Evolutionary conservation across 2,888 invertebrate species (phyloP).

Genomic region (Dyspetes luteomarginatus): DNA sequence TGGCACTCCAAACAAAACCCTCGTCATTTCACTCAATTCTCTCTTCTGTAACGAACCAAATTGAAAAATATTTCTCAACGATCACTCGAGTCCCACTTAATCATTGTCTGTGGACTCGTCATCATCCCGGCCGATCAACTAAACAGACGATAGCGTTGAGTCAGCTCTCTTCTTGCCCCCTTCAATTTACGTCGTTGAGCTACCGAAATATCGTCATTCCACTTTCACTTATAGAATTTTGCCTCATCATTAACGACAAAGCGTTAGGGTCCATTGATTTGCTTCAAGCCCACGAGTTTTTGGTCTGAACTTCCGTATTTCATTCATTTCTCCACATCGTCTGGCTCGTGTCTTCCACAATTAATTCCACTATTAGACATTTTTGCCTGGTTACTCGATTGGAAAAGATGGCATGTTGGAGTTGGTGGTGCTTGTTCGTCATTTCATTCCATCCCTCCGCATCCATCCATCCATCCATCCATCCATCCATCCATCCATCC

Average conservation of each 20-base stretch:
- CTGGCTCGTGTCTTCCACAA: slow-evolving; percentile 15
- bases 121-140: slow-evolving; percentile 3
- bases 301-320: too few species aligned
- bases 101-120: slow-evolving; percentile 4
- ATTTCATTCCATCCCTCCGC: neutral
- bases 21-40: slow-evolving; percentile 18
- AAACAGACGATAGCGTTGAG: neutral
- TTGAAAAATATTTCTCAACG: slow-evolving; percentile 38
- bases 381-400: slow-evolving; percentile 11
- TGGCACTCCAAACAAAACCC: slow-evolving; percentile 51
- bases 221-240: neutral
- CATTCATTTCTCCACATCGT: neutral
- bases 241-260: too few species aligned
- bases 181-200: neutral
- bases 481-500: too few species aligned
- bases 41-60: slow-evolving; percentile 8
- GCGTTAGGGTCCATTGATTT: too few species aligned
- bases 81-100: slow-evolving; percentile 23
- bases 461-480: too few species aligned
- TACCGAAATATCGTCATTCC: neutral
- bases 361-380: slow-evolving; percentile 8
- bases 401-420: slow-evolving; percentile 11
- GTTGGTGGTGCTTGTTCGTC: neutral
- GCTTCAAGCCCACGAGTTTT: too few species aligned
- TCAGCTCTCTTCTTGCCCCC: neutral